These are phyloP conservation scores for Palloptera scutellata DNA, from an alignment of 2,888 invertebrate species.

Conservation along the genomic window DNA sequence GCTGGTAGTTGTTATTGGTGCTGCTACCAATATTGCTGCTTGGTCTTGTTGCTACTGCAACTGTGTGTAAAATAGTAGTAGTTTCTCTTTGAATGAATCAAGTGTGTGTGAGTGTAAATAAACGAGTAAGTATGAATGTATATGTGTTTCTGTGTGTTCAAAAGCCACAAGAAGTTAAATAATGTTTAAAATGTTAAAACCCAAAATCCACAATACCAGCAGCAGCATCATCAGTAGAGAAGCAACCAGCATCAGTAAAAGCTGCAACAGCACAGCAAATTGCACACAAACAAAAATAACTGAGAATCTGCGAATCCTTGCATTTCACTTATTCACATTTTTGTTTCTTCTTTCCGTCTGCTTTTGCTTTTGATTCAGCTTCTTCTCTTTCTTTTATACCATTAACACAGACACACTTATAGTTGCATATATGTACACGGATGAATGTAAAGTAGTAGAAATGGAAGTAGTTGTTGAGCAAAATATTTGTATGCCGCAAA, in stretches of 20 bases:
- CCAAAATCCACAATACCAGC: slow-evolving; percentile 39
- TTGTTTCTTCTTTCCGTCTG: neutral
- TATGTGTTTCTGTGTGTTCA: neutral
- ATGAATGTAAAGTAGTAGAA: too few species aligned
- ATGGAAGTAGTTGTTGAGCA: too few species aligned
- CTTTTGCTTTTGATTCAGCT: neutral
- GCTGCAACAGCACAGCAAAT: neutral
- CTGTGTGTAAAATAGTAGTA: too few species aligned
- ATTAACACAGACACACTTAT: neutral
- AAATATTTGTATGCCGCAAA: too few species aligned
- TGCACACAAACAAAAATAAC: neutral
- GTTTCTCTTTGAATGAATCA: neutral
- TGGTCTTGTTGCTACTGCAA: neutral
- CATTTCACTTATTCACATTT: too few species aligned
- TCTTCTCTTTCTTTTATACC: neutral
- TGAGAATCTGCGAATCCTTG: neutral
- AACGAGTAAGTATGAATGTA: slow-evolving; percentile 23
- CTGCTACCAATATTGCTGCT: neutral
- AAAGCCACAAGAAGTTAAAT: slow-evolving; percentile 40
- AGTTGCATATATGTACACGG: too few species aligned
- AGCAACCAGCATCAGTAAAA: slow-evolving; percentile 25
- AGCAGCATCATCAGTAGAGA: slow-evolving; percentile 24
- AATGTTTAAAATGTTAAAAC: slow-evolving; percentile 39
- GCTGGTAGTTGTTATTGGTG: neutral
- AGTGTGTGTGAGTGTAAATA: too few species aligned